phyloP scores from a whole-genome alignment of 2,113 vertebrate genomes.

The Cryptoleucopteryx plumbea region DNA sequence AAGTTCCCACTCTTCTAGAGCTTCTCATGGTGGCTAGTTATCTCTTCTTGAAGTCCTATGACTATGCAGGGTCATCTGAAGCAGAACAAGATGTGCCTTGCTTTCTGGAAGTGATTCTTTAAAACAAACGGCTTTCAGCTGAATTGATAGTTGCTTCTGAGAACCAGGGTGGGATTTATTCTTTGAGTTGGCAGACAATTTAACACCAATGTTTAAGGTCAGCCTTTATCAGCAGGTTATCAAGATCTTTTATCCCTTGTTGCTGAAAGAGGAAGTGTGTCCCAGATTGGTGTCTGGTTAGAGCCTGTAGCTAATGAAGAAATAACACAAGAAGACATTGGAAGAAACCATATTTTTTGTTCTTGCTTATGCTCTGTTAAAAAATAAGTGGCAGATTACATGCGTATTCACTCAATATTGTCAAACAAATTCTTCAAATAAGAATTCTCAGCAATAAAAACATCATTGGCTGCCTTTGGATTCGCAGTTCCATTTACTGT shows the following conservation, averaged over 20 bases:
- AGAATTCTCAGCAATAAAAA: not conserved
- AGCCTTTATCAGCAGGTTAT: not conserved
- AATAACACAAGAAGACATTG: not conserved
- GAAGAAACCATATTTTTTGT: not conserved
- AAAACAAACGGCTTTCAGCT: not conserved
- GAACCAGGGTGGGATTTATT: not conserved
- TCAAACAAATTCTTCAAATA: not conserved
- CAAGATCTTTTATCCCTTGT: not conserved
- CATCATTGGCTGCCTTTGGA: not conserved
- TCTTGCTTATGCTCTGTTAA: not conserved
- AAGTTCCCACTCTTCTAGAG: not conserved
- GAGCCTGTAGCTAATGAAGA: not conserved
- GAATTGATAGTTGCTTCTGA: not conserved
- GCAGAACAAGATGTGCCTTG: not conserved
- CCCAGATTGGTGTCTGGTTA: not conserved
- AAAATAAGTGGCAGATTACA: not conserved
- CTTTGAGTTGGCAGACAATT: not conserved
- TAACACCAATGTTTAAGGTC: not conserved
- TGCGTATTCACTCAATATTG: not conserved
- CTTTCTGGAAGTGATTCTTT: not conserved
- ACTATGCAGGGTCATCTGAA: not conserved
- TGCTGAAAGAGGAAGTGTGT: not conserved
- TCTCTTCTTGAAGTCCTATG: not conserved
- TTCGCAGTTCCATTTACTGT: not conserved
- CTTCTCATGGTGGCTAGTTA: not conserved